Base-by-base conservation (phyloP, 2,113 vertebrate genomes). In the Guaruba guarouba region DNA sequence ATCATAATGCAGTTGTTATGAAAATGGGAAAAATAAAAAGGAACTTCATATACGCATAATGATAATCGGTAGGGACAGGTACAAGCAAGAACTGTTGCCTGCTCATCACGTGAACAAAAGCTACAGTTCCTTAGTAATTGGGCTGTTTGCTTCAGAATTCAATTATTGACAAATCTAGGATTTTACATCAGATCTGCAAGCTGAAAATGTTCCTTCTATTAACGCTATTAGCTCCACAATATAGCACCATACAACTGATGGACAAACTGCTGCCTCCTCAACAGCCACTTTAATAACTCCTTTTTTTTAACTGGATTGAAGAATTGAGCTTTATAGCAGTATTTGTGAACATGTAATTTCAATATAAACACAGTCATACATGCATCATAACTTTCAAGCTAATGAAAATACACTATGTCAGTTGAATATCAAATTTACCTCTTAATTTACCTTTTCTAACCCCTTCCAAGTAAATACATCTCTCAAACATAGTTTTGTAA, bases 1-100 rank as follows among this genome's bases (percentile, higher is more conserved):
- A 98, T 97, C 95, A 91, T 97, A 98, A 98, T 97, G 97, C 94
- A 97, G 96, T 98, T 98, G 96, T 98, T 97, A 97, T 90, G 90
- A 97, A 97, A 97, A 97, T 96, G 94, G 94, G 46, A 81, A 91
- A 98, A 98, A 97, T 97, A 98, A 97, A 98, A 95, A 94, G 88
- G 92, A 98, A 96, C 95, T 97, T 97, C 95, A 98, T 96, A 93
- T 93, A 93, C 0, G 44, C 91, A 77, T 78, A 82, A 63, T 64
- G 82, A 96, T 95, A 97, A 98, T 98, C 95, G 51, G 82, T 75
- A 94, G 67, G 96, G 97, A 97, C 97, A 98, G 97, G 97, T 97
- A 98, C 52, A 93, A 98, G 96, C 96, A 97, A 95, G 98, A 97
- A 97, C 91, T 89, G 63, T 35, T 75, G 76, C 55, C 90, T 95